phyloP scores from a whole-genome alignment of 1,140 invertebrate genomes.

The Brachionus manjavacas region DNA sequence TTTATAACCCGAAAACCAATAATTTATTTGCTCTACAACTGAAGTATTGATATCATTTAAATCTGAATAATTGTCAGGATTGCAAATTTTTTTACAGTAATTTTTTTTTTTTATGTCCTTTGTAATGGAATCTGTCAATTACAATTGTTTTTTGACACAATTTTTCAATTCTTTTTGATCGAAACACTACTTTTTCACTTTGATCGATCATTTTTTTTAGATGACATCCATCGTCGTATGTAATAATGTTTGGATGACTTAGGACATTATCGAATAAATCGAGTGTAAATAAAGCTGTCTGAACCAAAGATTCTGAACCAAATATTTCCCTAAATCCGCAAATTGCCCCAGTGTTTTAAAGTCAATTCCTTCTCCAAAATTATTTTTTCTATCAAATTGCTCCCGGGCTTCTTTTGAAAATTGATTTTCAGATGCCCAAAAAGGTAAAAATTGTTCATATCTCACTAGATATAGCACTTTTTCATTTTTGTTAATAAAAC shows the following conservation, averaged over 20 bases:
- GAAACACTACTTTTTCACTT: not conserved
- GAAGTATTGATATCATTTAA: not conserved
- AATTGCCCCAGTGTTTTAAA: not conserved
- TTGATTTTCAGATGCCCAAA: not conserved
- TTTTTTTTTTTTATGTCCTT: not conserved
- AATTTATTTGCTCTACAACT: slow-evolving; percentile 4
- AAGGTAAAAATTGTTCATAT: not conserved
- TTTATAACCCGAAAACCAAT: not conserved
- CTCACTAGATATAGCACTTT: not conserved
- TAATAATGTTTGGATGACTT: not conserved
- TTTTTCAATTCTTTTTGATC: not conserved
- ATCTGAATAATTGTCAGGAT: not conserved
- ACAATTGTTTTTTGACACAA: not conserved
- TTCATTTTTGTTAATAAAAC: not conserved
- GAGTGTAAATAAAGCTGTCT: not conserved
- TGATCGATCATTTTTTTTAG: not conserved
- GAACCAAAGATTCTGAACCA: not conserved
- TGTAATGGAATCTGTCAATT: not conserved
- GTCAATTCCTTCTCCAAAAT: not conserved
- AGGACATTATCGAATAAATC: not conserved
- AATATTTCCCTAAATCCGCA: not conserved
- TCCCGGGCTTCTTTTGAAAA: not conserved
- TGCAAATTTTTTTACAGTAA: not conserved
- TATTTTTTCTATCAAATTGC: not conserved
- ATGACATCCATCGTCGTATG: not conserved